Evolutionary conservation across 2,888 invertebrate genomes (phyloP).

Genomic region (Pachydiplax longipennis): DNA sequence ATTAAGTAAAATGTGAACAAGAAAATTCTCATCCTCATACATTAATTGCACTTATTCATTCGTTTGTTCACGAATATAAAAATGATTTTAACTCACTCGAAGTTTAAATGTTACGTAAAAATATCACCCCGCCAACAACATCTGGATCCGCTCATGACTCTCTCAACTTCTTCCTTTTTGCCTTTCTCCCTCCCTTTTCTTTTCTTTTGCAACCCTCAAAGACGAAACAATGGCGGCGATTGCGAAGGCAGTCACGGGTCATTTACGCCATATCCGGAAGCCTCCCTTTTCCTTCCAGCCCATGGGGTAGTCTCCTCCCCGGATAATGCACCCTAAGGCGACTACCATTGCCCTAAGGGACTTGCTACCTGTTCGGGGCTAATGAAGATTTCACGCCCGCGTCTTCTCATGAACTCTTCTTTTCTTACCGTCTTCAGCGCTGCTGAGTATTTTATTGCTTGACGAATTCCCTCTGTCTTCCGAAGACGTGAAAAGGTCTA

Average conservation of each 20-base stretch:
- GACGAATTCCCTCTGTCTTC: background rate
- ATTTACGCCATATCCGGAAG: background rate
- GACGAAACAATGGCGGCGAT: background rate
- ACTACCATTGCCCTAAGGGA: background rate
- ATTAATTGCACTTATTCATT: too few species aligned
- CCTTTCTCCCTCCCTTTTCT: background rate
- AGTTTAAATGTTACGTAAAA: too few species aligned
- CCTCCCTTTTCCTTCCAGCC: background rate
- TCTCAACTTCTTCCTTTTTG: background rate
- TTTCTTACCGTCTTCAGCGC: background rate
- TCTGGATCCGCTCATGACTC: too few species aligned
- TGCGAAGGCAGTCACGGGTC: constrained; percentile 26
- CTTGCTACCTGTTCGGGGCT: background rate
- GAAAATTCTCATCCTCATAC: too few species aligned
- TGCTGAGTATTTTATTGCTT: background rate
- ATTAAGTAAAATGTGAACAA: too few species aligned
- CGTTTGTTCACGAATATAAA: too few species aligned
- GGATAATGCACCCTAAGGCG: background rate
- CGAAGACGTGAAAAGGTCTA: background rate
- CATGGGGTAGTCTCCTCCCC: background rate
- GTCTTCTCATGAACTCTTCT: background rate
- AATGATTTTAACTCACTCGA: too few species aligned
- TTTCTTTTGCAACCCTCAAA: background rate
- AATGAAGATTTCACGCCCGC: background rate
- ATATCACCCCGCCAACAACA: background rate